phyloP scores from a whole-genome alignment of 2,113 vertebrate genomes.

The Heterotis niloticus region DNA sequence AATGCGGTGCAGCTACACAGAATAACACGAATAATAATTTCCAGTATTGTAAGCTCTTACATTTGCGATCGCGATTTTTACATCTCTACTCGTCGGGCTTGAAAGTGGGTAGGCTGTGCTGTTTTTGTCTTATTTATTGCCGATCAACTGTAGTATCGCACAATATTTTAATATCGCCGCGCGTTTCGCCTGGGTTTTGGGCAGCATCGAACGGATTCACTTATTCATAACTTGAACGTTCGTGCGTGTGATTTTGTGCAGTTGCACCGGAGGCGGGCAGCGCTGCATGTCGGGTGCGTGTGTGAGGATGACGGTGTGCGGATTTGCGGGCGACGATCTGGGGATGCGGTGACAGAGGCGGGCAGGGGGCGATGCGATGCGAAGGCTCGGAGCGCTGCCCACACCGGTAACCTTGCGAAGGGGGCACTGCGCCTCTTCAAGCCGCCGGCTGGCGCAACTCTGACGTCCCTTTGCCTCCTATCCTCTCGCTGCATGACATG shows the following conservation, averaged over 20 bases:
- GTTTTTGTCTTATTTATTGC: constrained; percentile 4
- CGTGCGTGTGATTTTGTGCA: not conserved
- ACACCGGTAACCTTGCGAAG: constrained; percentile 28
- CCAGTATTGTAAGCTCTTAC: constrained; percentile 17
- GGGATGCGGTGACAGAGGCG: not conserved
- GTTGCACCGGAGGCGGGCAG: not conserved
- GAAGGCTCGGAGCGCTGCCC: not conserved
- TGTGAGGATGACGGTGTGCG: no score
- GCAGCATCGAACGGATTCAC: not conserved
- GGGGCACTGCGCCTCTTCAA: constrained; percentile 20
- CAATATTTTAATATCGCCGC: not conserved
- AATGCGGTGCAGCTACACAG: not conserved
- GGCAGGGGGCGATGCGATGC: not conserved
- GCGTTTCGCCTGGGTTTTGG: not conserved
- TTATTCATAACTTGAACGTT: constrained; percentile 13
- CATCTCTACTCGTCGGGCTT: not conserved
- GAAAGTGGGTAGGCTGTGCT: not conserved
- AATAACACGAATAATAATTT: not conserved
- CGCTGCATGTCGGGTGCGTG: not conserved
- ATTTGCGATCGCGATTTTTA: constrained; percentile 14
- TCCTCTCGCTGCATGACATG: no score
- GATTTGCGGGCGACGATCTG: no score
- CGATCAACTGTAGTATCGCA: not conserved
- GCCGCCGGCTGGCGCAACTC: constrained; percentile 20
- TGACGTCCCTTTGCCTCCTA: not conserved